A percentile compares a stretch with the other conserved stretches of the same genome.
Evolutionary conservation across 2,113 vertebrate species (phyloP).

Genomic region (Prunella himalayana): DNA sequence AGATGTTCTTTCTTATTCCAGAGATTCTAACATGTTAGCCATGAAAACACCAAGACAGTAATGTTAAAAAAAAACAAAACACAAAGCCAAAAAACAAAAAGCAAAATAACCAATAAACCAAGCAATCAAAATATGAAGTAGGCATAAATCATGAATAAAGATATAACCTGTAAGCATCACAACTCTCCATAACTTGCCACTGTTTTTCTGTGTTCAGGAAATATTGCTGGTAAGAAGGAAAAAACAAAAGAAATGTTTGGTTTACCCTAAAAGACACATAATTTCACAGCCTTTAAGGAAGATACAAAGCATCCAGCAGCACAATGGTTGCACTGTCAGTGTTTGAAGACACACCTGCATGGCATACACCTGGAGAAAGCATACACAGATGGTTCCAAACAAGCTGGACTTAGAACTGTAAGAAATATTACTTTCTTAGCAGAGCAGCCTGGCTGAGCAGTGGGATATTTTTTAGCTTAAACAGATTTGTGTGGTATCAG

Average conservation of each 20-base stretch:
- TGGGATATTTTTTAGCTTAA: not conserved
- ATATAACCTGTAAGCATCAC: not conserved
- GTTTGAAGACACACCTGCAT: not conserved
- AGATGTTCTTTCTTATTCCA: not conserved
- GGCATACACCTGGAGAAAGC: not conserved
- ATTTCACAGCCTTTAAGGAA: not conserved
- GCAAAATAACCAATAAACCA: not conserved
- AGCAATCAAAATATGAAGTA: not conserved
- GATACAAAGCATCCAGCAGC: not conserved
- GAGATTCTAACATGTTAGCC: not conserved
- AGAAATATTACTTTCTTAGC: not conserved
- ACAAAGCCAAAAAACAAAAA: too few relatives aligned
- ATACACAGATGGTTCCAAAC: not conserved
- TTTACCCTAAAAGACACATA: not conserved
- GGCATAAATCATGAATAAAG: not conserved
- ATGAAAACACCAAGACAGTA: rapidly evolving
- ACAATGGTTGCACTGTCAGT: not conserved
- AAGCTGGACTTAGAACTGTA: not conserved
- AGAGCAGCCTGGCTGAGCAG: not conserved
- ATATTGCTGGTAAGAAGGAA: not conserved
- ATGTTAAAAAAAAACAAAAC: too few relatives aligned
- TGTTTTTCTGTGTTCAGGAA: not conserved
- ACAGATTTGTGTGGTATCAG: not conserved
- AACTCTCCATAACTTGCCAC: not conserved
- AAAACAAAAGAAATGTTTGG: not conserved